Base-by-base conservation (phyloP, 2,888 invertebrate genomes). In the Conomelus anceps region DNA sequence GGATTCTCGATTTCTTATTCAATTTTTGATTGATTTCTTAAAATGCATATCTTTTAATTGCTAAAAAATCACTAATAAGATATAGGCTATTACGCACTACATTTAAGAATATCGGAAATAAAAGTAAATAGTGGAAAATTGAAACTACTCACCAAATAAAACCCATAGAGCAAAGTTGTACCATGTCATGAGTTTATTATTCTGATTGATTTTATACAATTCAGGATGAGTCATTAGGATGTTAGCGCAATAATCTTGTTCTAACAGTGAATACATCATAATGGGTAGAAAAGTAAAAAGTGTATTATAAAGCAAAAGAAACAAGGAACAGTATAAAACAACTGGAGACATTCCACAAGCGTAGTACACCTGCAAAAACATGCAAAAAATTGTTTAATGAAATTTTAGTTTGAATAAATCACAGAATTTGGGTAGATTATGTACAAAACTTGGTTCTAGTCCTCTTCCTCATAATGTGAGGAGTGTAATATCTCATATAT, bases 231-330 rank as follows among this genome's bases (percentile, higher is more conserved):
- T 94, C 92, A 93, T 92, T 88, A 95, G 93, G 0, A 93, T 93
- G 0, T 94, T 92, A 1, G 95, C 94, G 0, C 94, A 93, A 92
- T 95, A 95, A 90, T 96, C 94, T 92, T 97, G 97, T 92, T 98
- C 98, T 22, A 96, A 95, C 88, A 97, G 93, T 0, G 97, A 96
- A 91, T 96, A 96, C 11, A 96, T 92, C 20, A 97, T 93, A 89
- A 97, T 95, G 0, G 97, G 98, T 88, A 96, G 92, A 0, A 97
- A 95, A 0, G 97, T 96, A 92, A 97, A 97, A 26, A 96, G 92
- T 87, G 97, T 94, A 93, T 98, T 98, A 94, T 95, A 97, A 90
- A 96, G 94, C 91, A 96, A 96, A 91, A 98, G 94, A 92, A 96
- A 97, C 92, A 96, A 93, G 0, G 96, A 95, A 93, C 97, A 96